Evolutionary conservation across 2,888 invertebrate genomes (phyloP), one percentile per base, ranked within the genome.

Genomic region (Malacosoma neustria): DNA sequence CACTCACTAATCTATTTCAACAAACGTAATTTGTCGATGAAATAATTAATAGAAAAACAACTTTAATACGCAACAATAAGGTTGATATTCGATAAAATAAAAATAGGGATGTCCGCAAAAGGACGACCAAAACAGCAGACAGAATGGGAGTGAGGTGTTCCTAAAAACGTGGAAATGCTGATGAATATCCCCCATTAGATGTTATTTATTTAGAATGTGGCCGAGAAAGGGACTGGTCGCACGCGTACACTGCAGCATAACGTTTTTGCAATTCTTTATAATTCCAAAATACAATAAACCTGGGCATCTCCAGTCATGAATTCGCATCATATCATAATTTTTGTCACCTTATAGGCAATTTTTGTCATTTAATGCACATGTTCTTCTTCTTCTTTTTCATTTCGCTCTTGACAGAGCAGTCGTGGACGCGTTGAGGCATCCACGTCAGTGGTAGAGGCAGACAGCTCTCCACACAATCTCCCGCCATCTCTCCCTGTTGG

Each of bases 171-270:
- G 73, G 81, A 79, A 84, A 81, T 81, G 62, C 81, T 85, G 87
- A 87, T 86, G 87, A 87, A 87, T 87, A 87, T 79, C 66, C 70
- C 73, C 86, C 86, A 87, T 87, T 87, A 87, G 87, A 82, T 75
- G 87, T 85, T 87, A 87, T 87, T 87, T 87, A 87, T 87, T 87
- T 87, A 86, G 86, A 84, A 74, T 81, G 85, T 73, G 85, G 82
- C 80, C 76, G 73, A 74, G 71, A 72, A 72, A 81, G 82, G 81
- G 81, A 77, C 80, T 72, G 47, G 36, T 22, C 22, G 22, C 5
- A 22, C 5, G 22, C 22, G 22, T 22, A 22, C 22, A 22, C 46
- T 22, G 22, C 22, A 22, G 5, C 22, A 22, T 22, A 22, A n/a
- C n/a, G 22, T 22, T 22, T 22, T 0, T 22, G 22, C 9, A 22